Conservation (phyloP, 2,113 vertebrate genomes). For the Pangasianodon gigas region DNA sequence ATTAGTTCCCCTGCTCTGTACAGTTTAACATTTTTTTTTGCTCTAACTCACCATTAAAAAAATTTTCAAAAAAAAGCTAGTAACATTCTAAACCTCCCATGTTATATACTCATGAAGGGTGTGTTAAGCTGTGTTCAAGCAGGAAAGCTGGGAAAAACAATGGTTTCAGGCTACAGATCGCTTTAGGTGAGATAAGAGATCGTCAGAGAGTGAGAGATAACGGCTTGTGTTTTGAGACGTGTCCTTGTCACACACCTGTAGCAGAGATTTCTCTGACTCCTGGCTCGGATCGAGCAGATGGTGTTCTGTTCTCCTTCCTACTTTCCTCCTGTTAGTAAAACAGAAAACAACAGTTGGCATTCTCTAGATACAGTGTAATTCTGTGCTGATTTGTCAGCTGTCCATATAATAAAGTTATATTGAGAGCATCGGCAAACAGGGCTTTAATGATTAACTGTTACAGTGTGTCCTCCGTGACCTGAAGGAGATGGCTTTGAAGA, state of each 20-base stretch:
- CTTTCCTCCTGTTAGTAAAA: constrained; percentile 31
- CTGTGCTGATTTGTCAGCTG: constrained; percentile 47
- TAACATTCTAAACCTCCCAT: not conserved
- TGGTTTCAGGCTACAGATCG: constrained; percentile 14
- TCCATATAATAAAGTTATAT: constrained; percentile 50
- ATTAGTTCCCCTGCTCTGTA: not conserved
- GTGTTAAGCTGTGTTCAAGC: not conserved
- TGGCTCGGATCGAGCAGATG: constrained; percentile 48
- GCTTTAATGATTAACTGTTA: constrained; percentile 44
- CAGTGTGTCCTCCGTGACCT: constrained; percentile 10
- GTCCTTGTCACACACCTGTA: constrained; percentile 53
- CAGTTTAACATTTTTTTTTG: not conserved
- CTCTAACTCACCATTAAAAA: not conserved
- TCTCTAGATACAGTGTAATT: constrained; percentile 34
- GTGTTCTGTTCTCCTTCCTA: constrained; percentile 40
- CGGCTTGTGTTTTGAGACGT: constrained; percentile 4
- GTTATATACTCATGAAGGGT: not conserved
- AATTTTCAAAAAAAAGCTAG: not conserved
- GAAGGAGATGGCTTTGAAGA: not conserved
- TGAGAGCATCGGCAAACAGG: constrained; percentile 20
- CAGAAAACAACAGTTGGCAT: constrained; percentile 47
- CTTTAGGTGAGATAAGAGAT: constrained; percentile 25
- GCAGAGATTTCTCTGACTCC: constrained; percentile 29
- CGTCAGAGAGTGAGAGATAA: constrained; percentile 6
- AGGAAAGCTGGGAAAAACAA: not conserved